phyloP scores from a whole-genome alignment of 2,113 vertebrate genomes.

The Oenanthe melanoleuca region DNA sequence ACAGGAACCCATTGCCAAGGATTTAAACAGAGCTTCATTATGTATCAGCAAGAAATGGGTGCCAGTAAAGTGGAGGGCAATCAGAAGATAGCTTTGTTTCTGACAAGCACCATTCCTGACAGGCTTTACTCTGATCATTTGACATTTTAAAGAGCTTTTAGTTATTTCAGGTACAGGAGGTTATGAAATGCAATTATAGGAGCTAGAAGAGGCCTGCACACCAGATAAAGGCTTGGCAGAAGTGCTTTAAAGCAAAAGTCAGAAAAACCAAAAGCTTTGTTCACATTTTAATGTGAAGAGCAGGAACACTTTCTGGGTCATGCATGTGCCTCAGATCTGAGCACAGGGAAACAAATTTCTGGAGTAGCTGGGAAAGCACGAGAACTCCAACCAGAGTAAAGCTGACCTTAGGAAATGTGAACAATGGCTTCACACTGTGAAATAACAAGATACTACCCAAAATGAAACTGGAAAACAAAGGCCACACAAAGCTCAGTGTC shows the following conservation, averaged over 20 bases:
- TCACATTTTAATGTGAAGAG: background rate
- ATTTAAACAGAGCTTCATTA: background rate
- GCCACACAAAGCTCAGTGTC: background rate
- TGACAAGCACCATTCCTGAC: constrained; percentile 23
- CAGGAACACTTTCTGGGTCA: background rate
- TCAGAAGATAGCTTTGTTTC: constrained; percentile 34
- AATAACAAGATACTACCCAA: background rate
- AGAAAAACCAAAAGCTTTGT: background rate
- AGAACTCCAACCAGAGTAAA: background rate
- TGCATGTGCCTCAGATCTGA: background rate
- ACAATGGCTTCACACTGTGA: background rate
- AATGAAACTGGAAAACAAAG: background rate
- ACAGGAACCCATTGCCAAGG: background rate
- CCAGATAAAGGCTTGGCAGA: background rate
- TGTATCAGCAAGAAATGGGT: background rate
- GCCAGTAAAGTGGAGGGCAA: background rate
- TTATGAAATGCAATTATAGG: constrained; percentile 19
- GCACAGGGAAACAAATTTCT: background rate
- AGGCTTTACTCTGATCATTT: constrained; percentile 26
- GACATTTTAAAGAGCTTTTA: constrained; percentile 51
- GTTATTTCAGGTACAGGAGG: constrained; percentile 4
- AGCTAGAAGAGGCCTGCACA: background rate
- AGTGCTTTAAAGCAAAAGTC: background rate
- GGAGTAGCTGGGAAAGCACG: background rate
- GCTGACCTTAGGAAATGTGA: background rate